These are phyloP conservation scores for Malthinus flaveolus DNA, from an alignment of 2,888 invertebrate genomes.

Conservation along the genomic window DNA sequence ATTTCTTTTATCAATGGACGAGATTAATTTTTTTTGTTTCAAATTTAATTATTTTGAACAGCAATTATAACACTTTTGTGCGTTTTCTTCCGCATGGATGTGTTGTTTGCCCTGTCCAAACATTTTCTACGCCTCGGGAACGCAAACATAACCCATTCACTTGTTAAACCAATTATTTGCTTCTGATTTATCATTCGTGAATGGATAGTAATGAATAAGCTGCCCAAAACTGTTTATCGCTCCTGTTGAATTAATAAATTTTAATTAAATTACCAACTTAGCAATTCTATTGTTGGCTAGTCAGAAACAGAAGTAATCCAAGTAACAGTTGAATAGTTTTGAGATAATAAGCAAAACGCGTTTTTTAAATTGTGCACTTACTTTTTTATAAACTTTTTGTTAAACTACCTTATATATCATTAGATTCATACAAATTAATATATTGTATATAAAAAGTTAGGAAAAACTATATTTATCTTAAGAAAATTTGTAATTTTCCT, in stretches of 20 bases:
- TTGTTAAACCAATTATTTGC: slow-evolving; percentile 41
- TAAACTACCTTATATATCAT: too few species aligned
- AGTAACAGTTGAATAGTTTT: too few species aligned
- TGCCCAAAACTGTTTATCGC: slow-evolving; percentile 25
- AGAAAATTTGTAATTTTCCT: too few species aligned
- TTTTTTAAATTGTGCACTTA: too few species aligned
- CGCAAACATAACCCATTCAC: slow-evolving; percentile 25
- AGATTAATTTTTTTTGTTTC: slow-evolving; percentile 1
- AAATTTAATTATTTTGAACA: not conserved
- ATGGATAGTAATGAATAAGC: slow-evolving; percentile 41
- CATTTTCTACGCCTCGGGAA: slow-evolving; percentile 5
- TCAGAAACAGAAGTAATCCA: too few species aligned
- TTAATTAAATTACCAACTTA: slow-evolving; percentile 25
- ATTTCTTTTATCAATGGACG: not conserved
- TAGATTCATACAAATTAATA: too few species aligned
- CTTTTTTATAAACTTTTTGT: too few species aligned
- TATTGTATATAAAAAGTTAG: too few species aligned
- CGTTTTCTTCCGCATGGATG: not conserved
- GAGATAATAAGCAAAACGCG: too few species aligned
- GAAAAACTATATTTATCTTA: too few species aligned
- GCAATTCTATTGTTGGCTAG: too few species aligned
- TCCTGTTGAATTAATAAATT: slow-evolving; percentile 28
- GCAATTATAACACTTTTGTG: slow-evolving; percentile 1
- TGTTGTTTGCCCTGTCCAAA: slow-evolving; percentile 19
- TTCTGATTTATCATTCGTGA: slow-evolving; percentile 43